Evolutionary conservation across 2,888 invertebrate species (phyloP), one percentile per base, ranked within the genome.

Genomic region (Drosophila affinis): DNA sequence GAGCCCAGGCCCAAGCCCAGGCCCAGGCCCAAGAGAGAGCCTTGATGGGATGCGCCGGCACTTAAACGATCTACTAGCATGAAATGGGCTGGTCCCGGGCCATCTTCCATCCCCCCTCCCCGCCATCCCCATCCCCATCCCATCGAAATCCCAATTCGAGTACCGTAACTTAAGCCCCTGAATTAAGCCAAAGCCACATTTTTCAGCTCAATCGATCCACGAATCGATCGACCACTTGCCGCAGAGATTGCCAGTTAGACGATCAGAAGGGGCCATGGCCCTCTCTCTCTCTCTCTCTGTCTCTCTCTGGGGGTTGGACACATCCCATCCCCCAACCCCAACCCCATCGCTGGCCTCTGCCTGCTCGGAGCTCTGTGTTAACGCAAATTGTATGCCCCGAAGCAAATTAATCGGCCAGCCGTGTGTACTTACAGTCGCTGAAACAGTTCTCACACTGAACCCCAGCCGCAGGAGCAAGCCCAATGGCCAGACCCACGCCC

Each of bases 51-150:
- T 60, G 65, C 61, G 55, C 62, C 61, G 58, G 57, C 76, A 79
- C 67, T 79, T 81, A 81, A 84, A 78, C 81, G 81, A 49, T 84
- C 79, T 54, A 78, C 82, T 68, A 82, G 76, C 39, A 81, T 81
- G 82, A 80, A 71, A 68, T 68, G 70, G 71, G 71, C 68, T 56
- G 72, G 57, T 12, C 47, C 57, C 21, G 39, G n/a, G 39, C 39
- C 10, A 75, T 78, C 62, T 62, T 7, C 29, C 61, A 64, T 55
- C 55, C 55, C 7, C 51, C 24, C 3, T 24, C 24, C 24, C 24
- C 24, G 18, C 2, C 18, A 18, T 61, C 7, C 51, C 24, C 2
- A 3, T 24, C 24, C 24, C 24, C 24, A 2, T 24, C 24, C 62
- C 52, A 48, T 59, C 64, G 62, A 64, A 73, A 77, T 77, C 77